Percentiles rank a stretch among this genome's conserved stretches.
Evolutionary conservation across 2,888 invertebrate species (phyloP).

Genomic region (Hecatera dysodea): DNA sequence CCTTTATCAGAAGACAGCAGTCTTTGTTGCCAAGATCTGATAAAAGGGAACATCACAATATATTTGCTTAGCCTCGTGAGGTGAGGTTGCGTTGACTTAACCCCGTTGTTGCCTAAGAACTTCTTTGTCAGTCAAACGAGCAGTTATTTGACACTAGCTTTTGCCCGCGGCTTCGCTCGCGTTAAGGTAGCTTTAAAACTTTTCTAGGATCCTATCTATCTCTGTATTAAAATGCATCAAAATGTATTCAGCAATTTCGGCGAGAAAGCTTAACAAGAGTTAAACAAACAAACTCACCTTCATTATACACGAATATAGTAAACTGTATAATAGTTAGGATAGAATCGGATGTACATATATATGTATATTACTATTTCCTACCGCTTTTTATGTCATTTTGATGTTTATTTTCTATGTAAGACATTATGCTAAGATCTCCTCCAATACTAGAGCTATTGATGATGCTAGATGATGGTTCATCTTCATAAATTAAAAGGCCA

Average conservation of each 20-base stretch:
- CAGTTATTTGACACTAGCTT: slow-evolving; percentile 3
- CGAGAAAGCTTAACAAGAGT: too few relatives aligned
- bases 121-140: slow-evolving; percentile 10
- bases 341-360: too few relatives aligned
- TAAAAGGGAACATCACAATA: slow-evolving; percentile 29
- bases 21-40: slow-evolving; percentile 15
- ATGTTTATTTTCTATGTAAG: slow-evolving; percentile 1
- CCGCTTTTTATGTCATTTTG: not conserved
- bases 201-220: too few relatives aligned
- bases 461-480: not conserved
- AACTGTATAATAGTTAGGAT: too few relatives aligned
- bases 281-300: too few relatives aligned
- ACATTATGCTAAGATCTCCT: not conserved
- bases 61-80: slow-evolving; percentile 1
- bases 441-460: too few relatives aligned
- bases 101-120: slow-evolving; percentile 28
- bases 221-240: too few relatives aligned
- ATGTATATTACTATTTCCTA: not conserved
- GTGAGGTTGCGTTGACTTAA: slow-evolving; percentile 22
- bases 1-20: not conserved
- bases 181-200: too few relatives aligned
- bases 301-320: too few relatives aligned
- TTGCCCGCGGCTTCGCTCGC: too few relatives aligned
- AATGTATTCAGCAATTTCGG: too few relatives aligned
- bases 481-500: slow-evolving; percentile 12